phyloP scores from a whole-genome alignment of 2,888 invertebrate species.

The Hirtodrosophila confusa region DNA sequence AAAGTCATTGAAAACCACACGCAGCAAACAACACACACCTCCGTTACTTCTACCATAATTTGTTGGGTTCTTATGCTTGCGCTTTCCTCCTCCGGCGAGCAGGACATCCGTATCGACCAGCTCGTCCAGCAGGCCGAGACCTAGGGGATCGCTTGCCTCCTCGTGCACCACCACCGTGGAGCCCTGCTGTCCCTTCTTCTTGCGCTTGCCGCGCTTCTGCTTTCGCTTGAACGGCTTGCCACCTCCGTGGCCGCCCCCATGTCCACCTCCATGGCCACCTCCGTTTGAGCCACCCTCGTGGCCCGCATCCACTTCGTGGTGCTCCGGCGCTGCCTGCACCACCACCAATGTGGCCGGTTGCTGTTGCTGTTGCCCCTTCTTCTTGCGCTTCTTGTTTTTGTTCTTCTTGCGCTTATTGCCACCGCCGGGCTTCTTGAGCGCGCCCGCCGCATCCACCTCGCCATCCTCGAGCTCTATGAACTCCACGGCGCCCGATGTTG shows the following conservation, averaged over 20 bases:
- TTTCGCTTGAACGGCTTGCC: constrained; percentile 74
- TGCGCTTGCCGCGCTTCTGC: constrained; percentile 78
- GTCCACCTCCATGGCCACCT: constrained; percentile 48
- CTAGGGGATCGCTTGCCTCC: constrained; percentile 59
- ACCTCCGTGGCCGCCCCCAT: constrained; percentile 50
- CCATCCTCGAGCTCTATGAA: constrained; percentile 80
- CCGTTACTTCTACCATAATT: constrained; percentile 85
- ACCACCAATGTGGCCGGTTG: constrained; percentile 80
- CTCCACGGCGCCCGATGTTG: constrained; percentile 67
- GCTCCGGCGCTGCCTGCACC: constrained; percentile 72
- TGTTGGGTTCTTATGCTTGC: constrained; percentile 80
- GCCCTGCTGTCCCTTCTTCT: constrained; percentile 72
- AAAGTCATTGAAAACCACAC: constrained; percentile 81
- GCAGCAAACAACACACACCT: constrained; percentile 83
- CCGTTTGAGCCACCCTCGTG: constrained; percentile 37
- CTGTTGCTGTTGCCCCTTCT: constrained; percentile 54
- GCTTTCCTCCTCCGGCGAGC: constrained; percentile 59
- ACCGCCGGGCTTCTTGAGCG: constrained; percentile 66
- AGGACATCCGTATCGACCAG: constrained; percentile 62
- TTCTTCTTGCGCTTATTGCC: constrained; percentile 68
- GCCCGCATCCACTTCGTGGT: constrained; percentile 56
- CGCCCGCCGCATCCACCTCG: constrained; percentile 42
- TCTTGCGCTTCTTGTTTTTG: constrained; percentile 61
- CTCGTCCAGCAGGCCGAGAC: constrained; percentile 76
- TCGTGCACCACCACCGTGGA: constrained; percentile 60